Base-by-base conservation (phyloP, 2,797 vertebrate species). In the Choloepus didactylus region DNA sequence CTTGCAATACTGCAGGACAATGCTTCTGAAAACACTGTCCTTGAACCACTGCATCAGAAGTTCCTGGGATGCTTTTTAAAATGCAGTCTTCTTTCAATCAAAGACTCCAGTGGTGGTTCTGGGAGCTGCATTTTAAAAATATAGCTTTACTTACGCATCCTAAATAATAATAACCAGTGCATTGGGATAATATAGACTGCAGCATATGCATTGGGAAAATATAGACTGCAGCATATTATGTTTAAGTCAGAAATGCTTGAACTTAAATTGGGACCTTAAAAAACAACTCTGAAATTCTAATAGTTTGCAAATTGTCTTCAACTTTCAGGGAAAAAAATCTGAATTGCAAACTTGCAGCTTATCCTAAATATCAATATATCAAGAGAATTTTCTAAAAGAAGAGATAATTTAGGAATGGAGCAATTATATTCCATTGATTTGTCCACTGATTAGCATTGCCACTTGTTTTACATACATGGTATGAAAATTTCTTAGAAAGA, bases 341-440 rank as follows among this genome's bases (percentile, higher is more conserved):
- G 73, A 19, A 11, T 67, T 92, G 18, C 8, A 67, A 62, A 60
- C 11, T 69, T 60, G 23, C 35, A 84, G 56, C 18, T 73, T 51
- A 49, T 5, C 10, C 31, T 46, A 44, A 82, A n/a, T 84, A 41
- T 80, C 49, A 80, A 90, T 35, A 72, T 80, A 31, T 72, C 54
- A 89, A 51, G 75, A 72, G n/a, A 67, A 44, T 70, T 88, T 69
- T 9, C 46, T 83, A 69, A 59, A 87, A 72, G 79, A 89, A 79
- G 41, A 46, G 27, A 49, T 66, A 83, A 11, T 79, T 21, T 62
- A 21, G 18, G 12, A 7, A 25, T 51, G 6, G 21, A 3, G 25
- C 25, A 51, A 7, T 64, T 69, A 80, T 54, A 70, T 27, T 41
- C 11, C 15, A 83, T 38, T 35, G 5, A 73, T 67, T 23, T 73